Evolutionary conservation across 2,113 vertebrate species (phyloP).

Genomic region (Sisor rabdophorus): DNA sequence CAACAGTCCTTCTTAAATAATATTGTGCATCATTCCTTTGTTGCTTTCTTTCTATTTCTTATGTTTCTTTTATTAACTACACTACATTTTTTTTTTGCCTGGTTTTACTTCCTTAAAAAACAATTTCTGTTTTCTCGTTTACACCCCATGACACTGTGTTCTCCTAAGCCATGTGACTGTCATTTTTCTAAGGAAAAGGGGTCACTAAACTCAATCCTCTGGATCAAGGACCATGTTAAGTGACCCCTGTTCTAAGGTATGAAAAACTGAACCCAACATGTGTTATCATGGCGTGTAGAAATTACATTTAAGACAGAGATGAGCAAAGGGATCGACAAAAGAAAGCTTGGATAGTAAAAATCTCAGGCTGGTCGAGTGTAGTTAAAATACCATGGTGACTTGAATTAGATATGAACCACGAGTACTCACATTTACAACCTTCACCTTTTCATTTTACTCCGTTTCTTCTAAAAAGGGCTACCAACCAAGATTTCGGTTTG

Average conservation of each 20-base stretch:
- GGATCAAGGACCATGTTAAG: too few relatives aligned
- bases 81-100: too few relatives aligned
- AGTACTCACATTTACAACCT: not conserved
- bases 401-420: not conserved
- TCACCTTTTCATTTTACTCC: not conserved
- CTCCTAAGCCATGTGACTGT: not conserved
- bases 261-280: too few relatives aligned
- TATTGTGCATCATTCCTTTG: too few relatives aligned
- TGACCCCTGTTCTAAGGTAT: too few relatives aligned
- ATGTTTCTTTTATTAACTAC: too few relatives aligned
- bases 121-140: not conserved
- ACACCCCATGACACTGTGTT: not conserved
- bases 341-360: not conserved
- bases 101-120: conserved; percentile 21
- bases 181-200: too few relatives aligned
- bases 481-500: too few relatives aligned
- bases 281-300: not conserved
- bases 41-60: too few relatives aligned
- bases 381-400: not conserved
- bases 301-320: not conserved
- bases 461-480: not conserved
- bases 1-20: too few relatives aligned
- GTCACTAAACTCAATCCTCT: too few relatives aligned
- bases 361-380: not conserved
- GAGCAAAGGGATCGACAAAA: not conserved